Evolutionary conservation across 2,888 invertebrate genomes (phyloP), one percentile per base, ranked within the genome.

Genomic region (Aporophyla nigra): DNA sequence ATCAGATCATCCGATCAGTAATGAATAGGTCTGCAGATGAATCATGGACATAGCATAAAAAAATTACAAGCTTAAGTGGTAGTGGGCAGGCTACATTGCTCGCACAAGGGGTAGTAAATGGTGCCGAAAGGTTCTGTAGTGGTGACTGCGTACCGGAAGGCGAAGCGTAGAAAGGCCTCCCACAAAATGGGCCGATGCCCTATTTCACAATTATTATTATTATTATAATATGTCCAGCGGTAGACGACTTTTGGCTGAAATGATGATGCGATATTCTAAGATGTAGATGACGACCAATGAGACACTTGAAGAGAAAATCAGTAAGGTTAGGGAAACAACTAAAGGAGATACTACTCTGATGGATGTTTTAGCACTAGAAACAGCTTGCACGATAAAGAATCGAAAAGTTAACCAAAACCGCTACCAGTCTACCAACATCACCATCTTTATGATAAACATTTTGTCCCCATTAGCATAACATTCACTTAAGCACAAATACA

Each of bases 401-500:
- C 9, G 1, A 63, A 74, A 81, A 24, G 27, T 14, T 12, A n/a
- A 61, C 33, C 7, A 62, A 72, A 62, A 58, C 61, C 12, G 68
- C 82, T 71, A 66, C 65, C 56, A 63, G 53, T 58, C 5, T 72
- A 71, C 70, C 78, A 77, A 71, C 66, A 68, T 59, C 59, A 76
- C 71, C 71, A 85, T 74, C 61, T 74, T 58, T 77, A 85, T 51
- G 49, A 86, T 70, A 69, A 75, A 71, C 69, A 83, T 83, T 87
- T 88, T 82, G 82, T 84, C 67, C 72, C 71, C 77, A 80, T 87
- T 87, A 81, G 27, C 84, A 78, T 84, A 86, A 82, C 82, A 88
- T 88, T 86, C 88, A 87, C 88, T 87, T 87, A 78, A 73, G 51
- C 67, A 83, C 72, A 74, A 59, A 83, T 82, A 86, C 68, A 86